Evolutionary conservation across 2,113 vertebrate species (phyloP).

Genomic region (Serinus canaria): DNA sequence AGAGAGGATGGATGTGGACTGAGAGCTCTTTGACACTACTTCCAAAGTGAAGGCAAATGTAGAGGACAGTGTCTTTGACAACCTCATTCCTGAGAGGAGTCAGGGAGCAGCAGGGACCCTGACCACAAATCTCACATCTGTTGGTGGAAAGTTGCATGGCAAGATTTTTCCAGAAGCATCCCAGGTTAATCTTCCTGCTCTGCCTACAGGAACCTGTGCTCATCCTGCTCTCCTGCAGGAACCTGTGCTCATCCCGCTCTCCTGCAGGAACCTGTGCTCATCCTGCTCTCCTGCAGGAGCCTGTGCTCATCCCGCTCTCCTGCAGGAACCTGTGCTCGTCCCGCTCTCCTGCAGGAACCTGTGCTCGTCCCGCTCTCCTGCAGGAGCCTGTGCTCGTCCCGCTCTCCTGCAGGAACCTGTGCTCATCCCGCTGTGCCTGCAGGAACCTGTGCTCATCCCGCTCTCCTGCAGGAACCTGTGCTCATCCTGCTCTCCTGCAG

Average conservation of each 20-base stretch:
- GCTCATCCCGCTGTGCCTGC: too few species aligned
- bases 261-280: too few species aligned
- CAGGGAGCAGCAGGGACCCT: not conserved
- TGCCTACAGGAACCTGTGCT: not conserved
- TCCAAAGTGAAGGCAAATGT: not conserved
- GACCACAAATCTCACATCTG: not conserved
- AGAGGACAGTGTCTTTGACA: not conserved
- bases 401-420: too few species aligned
- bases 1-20: not conserved
- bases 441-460: too few species aligned
- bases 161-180: not conserved
- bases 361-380: too few species aligned
- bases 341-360: not conserved
- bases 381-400: not conserved
- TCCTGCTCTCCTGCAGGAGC: not conserved
- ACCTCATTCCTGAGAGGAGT: not conserved
- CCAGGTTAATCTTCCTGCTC: not conserved
- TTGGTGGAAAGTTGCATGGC: accelerated
- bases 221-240: not conserved
- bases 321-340: accelerated
- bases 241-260: not conserved
- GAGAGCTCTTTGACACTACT: not conserved
- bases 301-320: not conserved
- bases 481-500: too few species aligned
- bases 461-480: too few species aligned